These are phyloP conservation scores for Eclectus roratus DNA, from an alignment of 2,113 vertebrate genomes.

Conservation along the genomic window DNA sequence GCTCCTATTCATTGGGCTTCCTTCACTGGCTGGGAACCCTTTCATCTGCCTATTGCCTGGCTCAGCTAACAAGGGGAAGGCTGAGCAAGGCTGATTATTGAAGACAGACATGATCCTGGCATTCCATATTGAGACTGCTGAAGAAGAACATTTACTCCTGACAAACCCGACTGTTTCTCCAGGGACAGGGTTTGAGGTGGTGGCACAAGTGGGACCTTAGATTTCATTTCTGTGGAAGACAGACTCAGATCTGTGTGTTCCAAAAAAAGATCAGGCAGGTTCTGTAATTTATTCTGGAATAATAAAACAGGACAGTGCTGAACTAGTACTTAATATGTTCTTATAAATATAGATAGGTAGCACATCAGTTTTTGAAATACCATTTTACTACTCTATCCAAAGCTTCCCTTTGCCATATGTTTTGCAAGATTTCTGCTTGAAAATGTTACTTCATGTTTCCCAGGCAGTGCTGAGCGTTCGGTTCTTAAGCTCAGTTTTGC, in stretches of 20 bases:
- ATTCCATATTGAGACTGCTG: neutral
- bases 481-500: neutral
- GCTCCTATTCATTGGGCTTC: neutral
- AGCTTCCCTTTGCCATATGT: conserved; percentile 32
- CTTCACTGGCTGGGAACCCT: neutral
- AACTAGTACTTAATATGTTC: neutral
- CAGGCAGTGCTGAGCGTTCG: neutral
- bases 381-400: conserved; percentile 19
- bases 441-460: neutral
- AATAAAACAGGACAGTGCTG: neutral
- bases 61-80: neutral
- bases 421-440: neutral
- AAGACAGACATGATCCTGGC: neutral
- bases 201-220: neutral
- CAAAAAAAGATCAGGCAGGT: neutral
- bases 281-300: neutral
- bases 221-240: neutral
- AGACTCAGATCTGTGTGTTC: accelerated
- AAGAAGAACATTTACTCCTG: neutral
- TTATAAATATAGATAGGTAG: conserved; percentile 37
- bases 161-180: neutral
- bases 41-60: neutral
- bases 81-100: neutral
- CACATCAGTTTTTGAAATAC: neutral
- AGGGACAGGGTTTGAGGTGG: neutral